A percentile compares a stretch with the other conserved stretches of the same genome.
phyloP scores from a whole-genome alignment of 2,113 vertebrate genomes.

The Peromyscus leucopus region DNA sequence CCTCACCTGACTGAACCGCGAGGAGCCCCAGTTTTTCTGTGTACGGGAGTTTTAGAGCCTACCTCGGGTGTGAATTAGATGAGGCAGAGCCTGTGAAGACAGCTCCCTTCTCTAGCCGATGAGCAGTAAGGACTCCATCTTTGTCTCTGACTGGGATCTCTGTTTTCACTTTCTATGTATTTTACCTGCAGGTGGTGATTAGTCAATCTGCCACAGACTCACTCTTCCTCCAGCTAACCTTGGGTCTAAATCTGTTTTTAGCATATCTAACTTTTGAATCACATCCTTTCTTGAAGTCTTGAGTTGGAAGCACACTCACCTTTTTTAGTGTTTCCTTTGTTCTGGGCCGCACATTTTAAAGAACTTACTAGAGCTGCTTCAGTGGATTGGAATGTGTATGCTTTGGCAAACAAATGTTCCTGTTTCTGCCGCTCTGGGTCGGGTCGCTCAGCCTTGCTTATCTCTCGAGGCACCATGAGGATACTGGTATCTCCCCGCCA shows the following conservation, averaged over 20 bases:
- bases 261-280: slow-evolving; percentile 68
- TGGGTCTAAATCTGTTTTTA: not conserved
- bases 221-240: not conserved
- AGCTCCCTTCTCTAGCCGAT: not conserved
- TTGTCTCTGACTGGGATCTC: not conserved
- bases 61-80: not conserved
- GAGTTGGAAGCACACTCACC: slow-evolving; percentile 22
- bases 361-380: slow-evolving; percentile 51
- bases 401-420: slow-evolving; percentile 66
- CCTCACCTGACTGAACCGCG: not conserved
- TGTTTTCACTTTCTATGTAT: not conserved
- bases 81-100: not conserved
- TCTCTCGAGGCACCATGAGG: not conserved
- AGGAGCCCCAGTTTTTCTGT: not conserved
- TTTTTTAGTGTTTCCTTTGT: slow-evolving; percentile 58
- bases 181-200: not conserved
- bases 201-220: not conserved
- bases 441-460: slow-evolving; percentile 10
- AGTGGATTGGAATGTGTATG: slow-evolving; percentile 53
- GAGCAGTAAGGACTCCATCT: not conserved
- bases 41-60: not conserved
- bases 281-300: slow-evolving; percentile 32
- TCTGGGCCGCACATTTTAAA: not conserved
- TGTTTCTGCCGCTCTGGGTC: slow-evolving; percentile 58
- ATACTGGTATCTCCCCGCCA: slow-evolving; percentile 10